Evolutionary conservation across 1,140 invertebrate genomes (phyloP).

Genomic region (Hylyphantes graminicola): DNA sequence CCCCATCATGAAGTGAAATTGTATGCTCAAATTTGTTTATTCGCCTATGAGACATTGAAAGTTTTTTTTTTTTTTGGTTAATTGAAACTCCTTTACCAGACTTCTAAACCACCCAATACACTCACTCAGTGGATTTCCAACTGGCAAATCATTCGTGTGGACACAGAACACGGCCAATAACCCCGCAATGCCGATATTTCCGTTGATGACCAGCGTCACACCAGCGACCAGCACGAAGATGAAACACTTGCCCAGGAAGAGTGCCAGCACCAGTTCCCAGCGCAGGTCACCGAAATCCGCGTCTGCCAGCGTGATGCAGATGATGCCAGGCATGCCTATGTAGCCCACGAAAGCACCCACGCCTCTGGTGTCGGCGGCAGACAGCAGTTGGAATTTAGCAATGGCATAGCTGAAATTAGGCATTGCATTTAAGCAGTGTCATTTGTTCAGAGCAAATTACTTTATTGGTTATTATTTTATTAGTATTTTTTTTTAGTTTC

Average conservation of each 20-base stretch:
- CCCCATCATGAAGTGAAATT: too few species aligned
- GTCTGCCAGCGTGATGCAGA: conserved; percentile 25
- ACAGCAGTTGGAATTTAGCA: conserved; percentile 24
- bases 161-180: conserved; percentile 29
- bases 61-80: too few species aligned
- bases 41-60: too few species aligned
- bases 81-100: neutral
- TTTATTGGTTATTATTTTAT: neutral
- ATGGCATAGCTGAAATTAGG: conserved; percentile 18
- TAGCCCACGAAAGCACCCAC: conserved; percentile 13
- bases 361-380: conserved; percentile 9
- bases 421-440: neutral
- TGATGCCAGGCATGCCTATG: conserved; percentile 38
- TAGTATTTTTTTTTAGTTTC: neutral
- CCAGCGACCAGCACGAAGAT: conserved; percentile 18
- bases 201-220: neutral
- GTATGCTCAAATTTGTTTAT: too few species aligned
- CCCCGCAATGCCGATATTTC: conserved; percentile 19
- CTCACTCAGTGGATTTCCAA: conserved; percentile 48
- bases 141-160: conserved; percentile 41
- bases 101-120: neutral
- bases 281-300: conserved; percentile 17
- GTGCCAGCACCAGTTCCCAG: conserved; percentile 20
- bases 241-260: conserved; percentile 25
- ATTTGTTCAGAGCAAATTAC: neutral